Percentiles rank a stretch among this genome's conserved stretches.
phyloP scores from a whole-genome alignment of 2,888 invertebrate species.

The Leptogaster cylindrica region DNA sequence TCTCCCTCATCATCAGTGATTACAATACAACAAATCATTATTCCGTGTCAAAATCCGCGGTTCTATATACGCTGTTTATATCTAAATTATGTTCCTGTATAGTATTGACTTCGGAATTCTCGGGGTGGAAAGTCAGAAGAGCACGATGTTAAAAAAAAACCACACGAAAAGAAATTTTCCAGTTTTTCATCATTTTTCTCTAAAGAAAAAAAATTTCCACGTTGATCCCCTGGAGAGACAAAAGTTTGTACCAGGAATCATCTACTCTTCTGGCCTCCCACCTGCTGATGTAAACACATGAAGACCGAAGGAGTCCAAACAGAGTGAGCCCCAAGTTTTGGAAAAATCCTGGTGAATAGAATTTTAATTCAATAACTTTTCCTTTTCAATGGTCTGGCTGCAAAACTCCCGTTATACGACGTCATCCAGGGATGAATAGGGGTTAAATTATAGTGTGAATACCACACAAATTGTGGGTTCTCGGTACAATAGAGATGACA shows the following conservation, averaged over 20 bases:
- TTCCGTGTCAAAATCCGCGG: no score
- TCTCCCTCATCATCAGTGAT: constrained; percentile 12
- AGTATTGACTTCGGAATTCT: no score
- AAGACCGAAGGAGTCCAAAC: constrained; percentile 7
- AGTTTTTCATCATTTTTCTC: constrained; percentile 20
- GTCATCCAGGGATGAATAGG: constrained; percentile 33
- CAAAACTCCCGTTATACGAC: constrained; percentile 27
- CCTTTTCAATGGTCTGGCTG: constrained; percentile 3
- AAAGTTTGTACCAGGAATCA: constrained; percentile 29
- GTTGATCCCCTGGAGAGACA: constrained; percentile 33
- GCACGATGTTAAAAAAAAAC: constrained; percentile 26
- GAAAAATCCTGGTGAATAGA: constrained; percentile 38
- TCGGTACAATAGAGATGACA: constrained; percentile 35
- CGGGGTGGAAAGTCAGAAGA: neutral
- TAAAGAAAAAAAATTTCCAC: constrained; percentile 16
- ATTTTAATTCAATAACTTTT: constrained; percentile 41
- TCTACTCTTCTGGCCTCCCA: neutral
- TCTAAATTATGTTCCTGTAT: no score
- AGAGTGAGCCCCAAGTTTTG: constrained; percentile 21
- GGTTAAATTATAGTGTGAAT: constrained; percentile 40
- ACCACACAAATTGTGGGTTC: constrained; percentile 39
- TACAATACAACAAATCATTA: constrained; percentile 26
- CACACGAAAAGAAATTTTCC: constrained; percentile 1
- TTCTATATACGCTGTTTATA: no score
- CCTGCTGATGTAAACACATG: constrained; percentile 14